Evolutionary conservation across 1,140 invertebrate genomes (phyloP).

Genomic region (Teleopsis dalmanni): DNA sequence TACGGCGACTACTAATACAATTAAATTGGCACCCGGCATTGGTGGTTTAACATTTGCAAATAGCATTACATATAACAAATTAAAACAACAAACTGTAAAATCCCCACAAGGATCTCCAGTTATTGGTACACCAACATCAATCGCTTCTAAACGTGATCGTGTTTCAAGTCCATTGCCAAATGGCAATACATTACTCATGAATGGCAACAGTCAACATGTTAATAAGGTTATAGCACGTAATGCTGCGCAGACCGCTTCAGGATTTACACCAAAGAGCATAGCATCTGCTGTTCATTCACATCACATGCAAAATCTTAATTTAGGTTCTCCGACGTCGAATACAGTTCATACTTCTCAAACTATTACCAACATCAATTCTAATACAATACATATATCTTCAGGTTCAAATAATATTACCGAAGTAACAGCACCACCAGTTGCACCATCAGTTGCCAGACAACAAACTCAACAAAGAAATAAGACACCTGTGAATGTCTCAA

Average conservation of each 20-base stretch:
- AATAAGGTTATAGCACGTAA: constrained; percentile 17
- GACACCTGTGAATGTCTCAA: constrained; percentile 49
- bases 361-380: neutral
- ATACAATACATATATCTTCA: neutral
- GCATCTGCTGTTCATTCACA: constrained; percentile 32
- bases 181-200: constrained; percentile 19
- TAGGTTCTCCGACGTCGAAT: constrained; percentile 23
- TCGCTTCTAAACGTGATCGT: constrained; percentile 28
- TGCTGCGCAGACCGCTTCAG: constrained; percentile 9
- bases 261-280: constrained; percentile 36
- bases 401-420: constrained; percentile 3
- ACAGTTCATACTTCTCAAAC: constrained; percentile 5
- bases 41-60: constrained; percentile 43
- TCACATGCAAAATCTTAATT: constrained; percentile 20
- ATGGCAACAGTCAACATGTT: constrained; percentile 11
- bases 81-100: constrained; percentile 33
- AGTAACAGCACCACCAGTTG: constrained; percentile 23
- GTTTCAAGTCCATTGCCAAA: constrained; percentile 29
- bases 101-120: constrained; percentile 15
- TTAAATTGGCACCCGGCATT: constrained; percentile 40
- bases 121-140: constrained; percentile 19
- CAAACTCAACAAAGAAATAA: constrained; percentile 49
- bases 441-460: no score
- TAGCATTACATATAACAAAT: constrained; percentile 36
- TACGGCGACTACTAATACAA: constrained; percentile 25